Base-by-base conservation (phyloP, 2,888 invertebrate species). In the Ectemnius cavifrons region DNA sequence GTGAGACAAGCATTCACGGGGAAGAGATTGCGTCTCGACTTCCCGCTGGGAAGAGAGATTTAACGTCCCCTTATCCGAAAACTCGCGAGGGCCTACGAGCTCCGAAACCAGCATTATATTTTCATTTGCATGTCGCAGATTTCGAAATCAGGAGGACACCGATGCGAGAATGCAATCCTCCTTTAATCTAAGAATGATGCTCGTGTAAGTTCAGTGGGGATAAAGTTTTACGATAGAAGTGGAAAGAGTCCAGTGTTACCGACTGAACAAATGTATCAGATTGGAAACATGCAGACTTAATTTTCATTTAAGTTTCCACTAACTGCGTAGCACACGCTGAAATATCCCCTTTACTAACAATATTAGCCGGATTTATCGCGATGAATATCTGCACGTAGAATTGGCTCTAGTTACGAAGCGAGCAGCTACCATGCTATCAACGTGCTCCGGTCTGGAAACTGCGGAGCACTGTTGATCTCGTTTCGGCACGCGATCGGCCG, bases 11-110 rank as follows among this genome's bases (percentile, higher is more conserved):
- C 16, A 52, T 63, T 62, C 61, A 77, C 76, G 80, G 81, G 80
- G 84, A 84, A 85, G 88, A 88, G 88, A 89, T 89, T 89, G 89
- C 87, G 86, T 86, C 86, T 85, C 87, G 87, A 85, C 83, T 81
- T 87, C 89, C 88, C 83, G 87, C 88, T 87, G 88, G 84, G 88
- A 86, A 84, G 85, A 83, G 87, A 86, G 87, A 87, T 86, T 87
- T 86, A 86, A 87, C 79, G 78, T 80, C 86, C 85, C 84, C 86
- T 68, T 37, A 75, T 80, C 79, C 84, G 84, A 87, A 86, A 87
- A 87, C 86, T 87, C 84, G 84, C 84, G 78, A 80, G 78, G 71
- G 67, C 79, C 80, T 73, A 75, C 77, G 81, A 78, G 65, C 66
- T 71, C 63, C 63, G 69, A 69, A 67, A 73, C 64, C 59, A 72